Evolutionary conservation across 2,888 invertebrate species (phyloP).

Genomic region (Dermolepida albohirtum): DNA sequence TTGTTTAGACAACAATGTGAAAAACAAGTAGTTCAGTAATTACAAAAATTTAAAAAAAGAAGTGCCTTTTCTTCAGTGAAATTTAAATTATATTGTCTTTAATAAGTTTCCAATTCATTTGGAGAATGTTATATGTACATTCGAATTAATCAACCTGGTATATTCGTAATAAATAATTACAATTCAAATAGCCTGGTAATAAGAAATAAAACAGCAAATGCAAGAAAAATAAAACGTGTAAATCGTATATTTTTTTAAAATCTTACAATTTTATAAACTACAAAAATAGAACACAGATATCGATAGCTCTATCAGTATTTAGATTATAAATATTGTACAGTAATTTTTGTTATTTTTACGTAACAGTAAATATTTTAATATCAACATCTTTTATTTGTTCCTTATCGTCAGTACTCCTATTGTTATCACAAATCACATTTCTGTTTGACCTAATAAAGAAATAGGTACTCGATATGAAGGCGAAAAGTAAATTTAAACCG

Average conservation of each 20-base stretch:
- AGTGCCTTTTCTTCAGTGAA: too few species aligned
- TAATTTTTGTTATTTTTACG: background rate
- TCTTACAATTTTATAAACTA: conserved; percentile 15
- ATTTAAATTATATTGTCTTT: too few species aligned
- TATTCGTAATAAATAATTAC: too few species aligned
- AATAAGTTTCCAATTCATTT: too few species aligned
- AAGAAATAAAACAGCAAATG: too few species aligned
- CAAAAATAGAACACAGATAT: conserved; percentile 21
- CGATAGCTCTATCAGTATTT: background rate
- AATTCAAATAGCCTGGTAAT: too few species aligned
- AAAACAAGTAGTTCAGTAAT: too few species aligned
- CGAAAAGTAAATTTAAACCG: conserved; percentile 69
- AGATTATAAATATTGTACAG: background rate
- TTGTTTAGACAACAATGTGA: too few species aligned
- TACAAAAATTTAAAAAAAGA: too few species aligned
- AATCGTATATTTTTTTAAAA: conserved; percentile 14
- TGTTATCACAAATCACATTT: conserved; percentile 15
- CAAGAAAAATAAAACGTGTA: background rate
- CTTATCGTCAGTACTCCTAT: background rate
- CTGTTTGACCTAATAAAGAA: conserved; percentile 30
- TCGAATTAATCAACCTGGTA: too few species aligned
- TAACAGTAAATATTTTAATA: conserved; percentile 17
- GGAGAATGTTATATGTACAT: too few species aligned
- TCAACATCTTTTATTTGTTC: conserved; percentile 15
- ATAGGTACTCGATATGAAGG: conserved; percentile 44